These are phyloP conservation scores for Agrilus biguttatus DNA, from an alignment of 2,888 invertebrate genomes.

Conservation along the genomic window DNA sequence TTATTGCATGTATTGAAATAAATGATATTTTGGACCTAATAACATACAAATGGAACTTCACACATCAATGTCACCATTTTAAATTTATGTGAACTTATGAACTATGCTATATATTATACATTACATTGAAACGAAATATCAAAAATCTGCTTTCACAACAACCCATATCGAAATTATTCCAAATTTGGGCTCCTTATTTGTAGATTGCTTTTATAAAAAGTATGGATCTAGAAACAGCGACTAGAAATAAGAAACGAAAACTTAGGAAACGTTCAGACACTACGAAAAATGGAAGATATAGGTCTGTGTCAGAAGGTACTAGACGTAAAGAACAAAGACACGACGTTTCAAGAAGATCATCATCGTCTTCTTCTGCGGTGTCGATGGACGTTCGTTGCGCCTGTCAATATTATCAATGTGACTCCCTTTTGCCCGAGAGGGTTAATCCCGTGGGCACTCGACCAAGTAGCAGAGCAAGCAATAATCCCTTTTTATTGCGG, in stretches of 20 bases:
- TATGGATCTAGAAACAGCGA: neutral
- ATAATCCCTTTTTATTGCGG: conserved; percentile 9
- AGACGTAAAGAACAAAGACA: conserved; percentile 41
- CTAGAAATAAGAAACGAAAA: conserved; percentile 5
- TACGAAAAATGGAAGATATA: conserved; percentile 18
- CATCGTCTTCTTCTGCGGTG: conserved; percentile 43
- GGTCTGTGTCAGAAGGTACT: conserved; percentile 57
- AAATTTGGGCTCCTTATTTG: too few relatives aligned
- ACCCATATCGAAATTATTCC: too few relatives aligned
- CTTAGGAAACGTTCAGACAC: conserved; percentile 3
- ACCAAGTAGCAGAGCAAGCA: conserved; percentile 16
- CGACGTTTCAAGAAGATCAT: conserved; percentile 56
- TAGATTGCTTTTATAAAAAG: too few relatives aligned
- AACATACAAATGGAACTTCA: too few relatives aligned
- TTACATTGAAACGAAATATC: too few relatives aligned
- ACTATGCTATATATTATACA: too few relatives aligned
- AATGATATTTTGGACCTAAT: too few relatives aligned
- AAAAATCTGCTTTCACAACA: too few relatives aligned
- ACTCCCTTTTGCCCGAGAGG: conserved; percentile 63
- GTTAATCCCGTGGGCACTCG: conserved; percentile 46
- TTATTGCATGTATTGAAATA: too few relatives aligned
- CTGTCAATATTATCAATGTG: conserved; percentile 73
- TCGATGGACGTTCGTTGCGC: conserved; percentile 73
- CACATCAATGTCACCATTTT: too few relatives aligned
- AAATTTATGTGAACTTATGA: too few relatives aligned